Conservation (phyloP, 2,888 invertebrate species). For the Scaptomyza parva region DNA sequence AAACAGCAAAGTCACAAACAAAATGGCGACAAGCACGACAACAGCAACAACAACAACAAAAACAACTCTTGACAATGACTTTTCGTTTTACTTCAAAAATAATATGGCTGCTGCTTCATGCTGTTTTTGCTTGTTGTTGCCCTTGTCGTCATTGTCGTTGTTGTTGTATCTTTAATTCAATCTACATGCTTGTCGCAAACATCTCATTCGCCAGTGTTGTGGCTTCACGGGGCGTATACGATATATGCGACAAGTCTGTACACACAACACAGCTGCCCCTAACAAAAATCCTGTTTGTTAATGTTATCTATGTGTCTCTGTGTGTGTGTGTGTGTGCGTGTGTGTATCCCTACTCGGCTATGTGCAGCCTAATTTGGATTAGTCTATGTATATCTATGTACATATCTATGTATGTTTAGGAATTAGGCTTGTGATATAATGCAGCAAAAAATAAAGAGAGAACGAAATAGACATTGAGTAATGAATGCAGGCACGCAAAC, state of each 20-base stretch:
- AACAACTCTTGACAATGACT: constrained; percentile 71
- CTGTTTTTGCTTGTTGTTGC: constrained; percentile 29
- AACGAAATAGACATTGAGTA: constrained; percentile 60
- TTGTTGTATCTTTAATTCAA: constrained; percentile 69
- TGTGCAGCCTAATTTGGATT: constrained; percentile 69
- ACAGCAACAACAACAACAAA: constrained; percentile 19
- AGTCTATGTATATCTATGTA: constrained; percentile 33
- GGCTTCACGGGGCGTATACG: constrained; percentile 62
- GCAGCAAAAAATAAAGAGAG: constrained; percentile 43
- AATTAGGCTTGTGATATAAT: constrained; percentile 77
- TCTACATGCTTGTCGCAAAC: constrained; percentile 60
- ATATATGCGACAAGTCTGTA: constrained; percentile 57
- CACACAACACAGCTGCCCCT: constrained; percentile 9
- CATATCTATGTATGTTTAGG: constrained; percentile 31
- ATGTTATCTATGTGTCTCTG: constrained; percentile 30
- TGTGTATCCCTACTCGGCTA: constrained; percentile 5
- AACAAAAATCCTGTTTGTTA: constrained; percentile 36
- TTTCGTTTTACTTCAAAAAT: constrained; percentile 68
- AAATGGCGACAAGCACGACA: constrained; percentile 57
- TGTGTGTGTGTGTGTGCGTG: constrained; percentile 19
- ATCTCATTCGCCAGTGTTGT: constrained; percentile 27
- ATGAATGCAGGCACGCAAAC: constrained; percentile 55
- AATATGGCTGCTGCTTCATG: constrained; percentile 43
- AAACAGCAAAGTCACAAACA: constrained; percentile 45
- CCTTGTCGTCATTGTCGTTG: constrained; percentile 33